Evolutionary conservation across 1,140 invertebrate species (phyloP).

Genomic region (Chrysoperla carnea): DNA sequence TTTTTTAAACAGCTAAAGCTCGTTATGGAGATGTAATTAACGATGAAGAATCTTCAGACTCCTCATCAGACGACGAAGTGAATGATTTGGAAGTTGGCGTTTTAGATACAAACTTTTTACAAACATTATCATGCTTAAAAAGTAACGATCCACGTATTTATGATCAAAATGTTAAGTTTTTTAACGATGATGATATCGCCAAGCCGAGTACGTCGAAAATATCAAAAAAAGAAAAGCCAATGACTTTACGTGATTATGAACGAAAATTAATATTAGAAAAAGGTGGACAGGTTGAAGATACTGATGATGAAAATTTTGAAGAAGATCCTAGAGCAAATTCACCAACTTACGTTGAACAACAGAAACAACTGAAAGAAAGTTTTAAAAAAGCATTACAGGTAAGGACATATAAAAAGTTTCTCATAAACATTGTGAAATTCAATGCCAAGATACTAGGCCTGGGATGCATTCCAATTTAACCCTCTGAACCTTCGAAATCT

Average conservation of each 20-base stretch:
- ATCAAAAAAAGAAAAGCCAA: conserved; percentile 31
- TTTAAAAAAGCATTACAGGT: conserved; percentile 28
- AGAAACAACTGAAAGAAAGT: conserved; percentile 46
- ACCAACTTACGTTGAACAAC: conserved; percentile 48
- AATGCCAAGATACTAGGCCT: too few species aligned
- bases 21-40: conserved; percentile 41
- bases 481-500: too few species aligned
- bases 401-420: too few species aligned
- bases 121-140: conserved; percentile 68
- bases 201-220: conserved; percentile 19
- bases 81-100: conserved; percentile 43
- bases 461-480: too few species aligned
- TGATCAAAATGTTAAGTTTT: conserved; percentile 57
- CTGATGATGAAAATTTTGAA: conserved; percentile 25
- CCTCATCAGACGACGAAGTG: conserved; percentile 28
- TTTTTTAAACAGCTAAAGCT: conserved; percentile 41
- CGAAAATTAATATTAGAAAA: conserved; percentile 54
- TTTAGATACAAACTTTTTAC: conserved; percentile 73
- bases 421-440: too few species aligned
- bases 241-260: conserved; percentile 67
- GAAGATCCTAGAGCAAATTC: conserved; percentile 10
- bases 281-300: conserved; percentile 37
- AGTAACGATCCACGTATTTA: conserved; percentile 80
- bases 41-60: conserved; percentile 19
- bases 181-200: conserved; percentile 27